phyloP scores from a whole-genome alignment of 2,113 vertebrate species.

The Campylorhamphus procurvoides region DNA sequence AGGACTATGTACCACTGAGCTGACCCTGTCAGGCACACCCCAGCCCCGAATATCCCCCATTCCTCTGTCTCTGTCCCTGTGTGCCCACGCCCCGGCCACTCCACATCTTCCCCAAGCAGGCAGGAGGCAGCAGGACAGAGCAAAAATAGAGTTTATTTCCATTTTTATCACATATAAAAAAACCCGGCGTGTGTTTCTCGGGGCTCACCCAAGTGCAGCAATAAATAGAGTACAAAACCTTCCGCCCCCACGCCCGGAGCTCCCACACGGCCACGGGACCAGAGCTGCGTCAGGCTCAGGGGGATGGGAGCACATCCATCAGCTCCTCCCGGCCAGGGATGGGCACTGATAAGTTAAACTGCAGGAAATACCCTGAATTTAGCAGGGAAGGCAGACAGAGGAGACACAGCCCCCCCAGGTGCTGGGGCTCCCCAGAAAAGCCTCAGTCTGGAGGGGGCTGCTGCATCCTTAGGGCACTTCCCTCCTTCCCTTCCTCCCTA shows the following conservation, averaged over 20 bases:
- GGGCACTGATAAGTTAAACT: slow-evolving; percentile 16
- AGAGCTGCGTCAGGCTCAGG: neutral
- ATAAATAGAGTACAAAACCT: slow-evolving; percentile 45
- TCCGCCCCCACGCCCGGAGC: neutral
- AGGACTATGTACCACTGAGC: neutral
- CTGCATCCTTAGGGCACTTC: fast-evolving
- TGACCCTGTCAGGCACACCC: fast-evolving
- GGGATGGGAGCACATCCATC: neutral
- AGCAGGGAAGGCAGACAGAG: neutral
- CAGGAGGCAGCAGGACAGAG: neutral
- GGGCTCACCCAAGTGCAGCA: slow-evolving; percentile 9
- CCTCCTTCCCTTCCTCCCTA: neutral
- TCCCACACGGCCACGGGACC: neutral
- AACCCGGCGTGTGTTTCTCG: neutral
- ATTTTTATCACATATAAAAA: neutral
- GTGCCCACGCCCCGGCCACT: neutral
- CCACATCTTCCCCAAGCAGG: neutral
- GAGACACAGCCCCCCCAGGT: neutral
- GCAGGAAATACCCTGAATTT: neutral
- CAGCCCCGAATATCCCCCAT: fast-evolving
- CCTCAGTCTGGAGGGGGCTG: neutral
- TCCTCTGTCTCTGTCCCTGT: neutral
- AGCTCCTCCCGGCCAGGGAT: neutral
- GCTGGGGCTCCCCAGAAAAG: neutral
- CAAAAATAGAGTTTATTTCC: slow-evolving; percentile 48